Evolutionary conservation across 2,797 vertebrate species (phyloP).

Genomic region (Carapus acus): DNA sequence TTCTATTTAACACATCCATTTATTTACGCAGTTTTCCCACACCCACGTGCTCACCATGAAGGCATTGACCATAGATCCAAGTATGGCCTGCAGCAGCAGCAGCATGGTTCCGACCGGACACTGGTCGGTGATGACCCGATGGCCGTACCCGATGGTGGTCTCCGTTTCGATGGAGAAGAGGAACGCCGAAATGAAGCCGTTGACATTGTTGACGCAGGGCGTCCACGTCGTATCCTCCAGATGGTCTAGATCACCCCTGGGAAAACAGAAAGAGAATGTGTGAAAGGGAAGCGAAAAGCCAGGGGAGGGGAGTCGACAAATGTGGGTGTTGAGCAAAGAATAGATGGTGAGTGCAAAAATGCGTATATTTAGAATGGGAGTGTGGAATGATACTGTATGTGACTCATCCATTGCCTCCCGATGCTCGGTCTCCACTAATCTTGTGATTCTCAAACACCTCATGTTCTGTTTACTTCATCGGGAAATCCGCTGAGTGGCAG

Average conservation of each 20-base stretch:
- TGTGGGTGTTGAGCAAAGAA: conserved; percentile 44
- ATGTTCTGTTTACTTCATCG: conserved; percentile 3
- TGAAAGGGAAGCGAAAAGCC: conserved; percentile 8
- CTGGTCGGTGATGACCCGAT: conserved; percentile 93
- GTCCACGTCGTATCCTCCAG: conserved; percentile 87
- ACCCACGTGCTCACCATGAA: conserved; percentile 80
- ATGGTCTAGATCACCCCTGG: conserved; percentile 89
- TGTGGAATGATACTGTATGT: conserved; percentile 19
- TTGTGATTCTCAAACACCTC: neutral
- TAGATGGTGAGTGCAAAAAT: conserved; percentile 33
- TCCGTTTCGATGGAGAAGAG: conserved; percentile 98
- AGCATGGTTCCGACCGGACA: conserved; percentile 93
- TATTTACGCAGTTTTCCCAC: too few species aligned
- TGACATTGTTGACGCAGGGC: conserved; percentile 93
- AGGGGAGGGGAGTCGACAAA: conserved; percentile 17
- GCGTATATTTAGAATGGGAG: conserved; percentile 45
- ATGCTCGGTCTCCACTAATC: conserved; percentile 11
- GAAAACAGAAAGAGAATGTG: conserved; percentile 22
- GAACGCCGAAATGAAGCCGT: conserved; percentile 93
- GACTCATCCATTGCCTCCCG: conserved; percentile 18
- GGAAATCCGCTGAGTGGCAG: neutral
- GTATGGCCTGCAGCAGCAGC: conserved; percentile 90
- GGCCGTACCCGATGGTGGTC: conserved; percentile 94
- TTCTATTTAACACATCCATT: too few species aligned
- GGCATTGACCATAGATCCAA: conserved; percentile 97